phyloP scores from a whole-genome alignment of 2,797 vertebrate species.

The Mormyrops attenuatus region DNA sequence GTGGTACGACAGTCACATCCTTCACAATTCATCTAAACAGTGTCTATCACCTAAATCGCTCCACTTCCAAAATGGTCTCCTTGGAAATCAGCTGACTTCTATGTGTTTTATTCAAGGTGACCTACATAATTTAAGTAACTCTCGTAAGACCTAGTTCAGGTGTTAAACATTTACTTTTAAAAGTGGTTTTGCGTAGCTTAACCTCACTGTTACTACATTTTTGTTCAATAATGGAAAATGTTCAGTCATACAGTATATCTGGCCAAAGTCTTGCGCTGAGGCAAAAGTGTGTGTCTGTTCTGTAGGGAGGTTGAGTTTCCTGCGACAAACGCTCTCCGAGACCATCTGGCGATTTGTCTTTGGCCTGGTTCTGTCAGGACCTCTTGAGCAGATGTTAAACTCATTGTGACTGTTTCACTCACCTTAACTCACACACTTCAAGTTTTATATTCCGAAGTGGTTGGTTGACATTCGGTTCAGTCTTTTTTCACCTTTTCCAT shows the following conservation, averaged over 20 bases:
- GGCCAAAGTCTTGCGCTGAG: neutral
- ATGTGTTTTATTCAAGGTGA: neutral
- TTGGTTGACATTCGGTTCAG: neutral
- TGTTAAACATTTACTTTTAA: slow-evolving; percentile 8
- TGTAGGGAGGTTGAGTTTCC: neutral
- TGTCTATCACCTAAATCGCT: neutral
- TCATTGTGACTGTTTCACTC: neutral
- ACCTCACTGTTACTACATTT: neutral
- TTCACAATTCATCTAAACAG: neutral
- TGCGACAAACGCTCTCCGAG: neutral
- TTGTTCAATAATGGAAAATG: neutral
- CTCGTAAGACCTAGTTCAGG: neutral
- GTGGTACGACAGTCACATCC: neutral
- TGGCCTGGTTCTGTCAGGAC: neutral
- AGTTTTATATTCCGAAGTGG: neutral
- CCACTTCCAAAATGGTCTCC: neutral
- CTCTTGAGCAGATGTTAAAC: neutral
- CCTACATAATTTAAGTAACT: neutral
- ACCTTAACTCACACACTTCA: neutral
- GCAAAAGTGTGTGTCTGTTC: neutral
- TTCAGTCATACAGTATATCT: neutral
- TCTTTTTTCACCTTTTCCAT: neutral
- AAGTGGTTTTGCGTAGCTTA: neutral
- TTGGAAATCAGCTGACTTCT: neutral
- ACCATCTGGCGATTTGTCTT: neutral